These are phyloP conservation scores for Caradrina kadenii DNA, from an alignment of 2,888 invertebrate genomes.

Conservation along the genomic window DNA sequence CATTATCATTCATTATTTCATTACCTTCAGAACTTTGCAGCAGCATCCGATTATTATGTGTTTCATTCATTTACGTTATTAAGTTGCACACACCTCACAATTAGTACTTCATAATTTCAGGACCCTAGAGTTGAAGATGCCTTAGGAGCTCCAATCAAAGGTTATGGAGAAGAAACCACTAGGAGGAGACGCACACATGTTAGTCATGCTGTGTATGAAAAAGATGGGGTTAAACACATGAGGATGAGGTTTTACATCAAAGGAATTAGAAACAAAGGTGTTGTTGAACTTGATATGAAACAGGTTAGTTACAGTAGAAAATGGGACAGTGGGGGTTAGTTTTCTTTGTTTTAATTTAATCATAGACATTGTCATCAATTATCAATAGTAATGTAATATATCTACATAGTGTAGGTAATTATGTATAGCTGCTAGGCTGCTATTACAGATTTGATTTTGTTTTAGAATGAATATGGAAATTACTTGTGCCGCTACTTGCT, in stretches of 20 bases:
- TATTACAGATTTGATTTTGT: slow-evolving; percentile 4
- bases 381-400: too few species aligned
- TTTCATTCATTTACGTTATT: neutral
- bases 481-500: slow-evolving; percentile 96
- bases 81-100: too few species aligned
- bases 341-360: too few species aligned
- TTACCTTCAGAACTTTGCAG: neutral
- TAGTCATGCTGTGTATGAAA: slow-evolving; percentile 94
- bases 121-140: slow-evolving; percentile 94
- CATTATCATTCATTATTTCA: neutral
- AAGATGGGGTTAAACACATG: slow-evolving; percentile 94
- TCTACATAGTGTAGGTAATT: neutral
- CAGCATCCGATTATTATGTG: neutral
- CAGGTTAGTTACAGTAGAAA: slow-evolving; percentile 89
- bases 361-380: too few species aligned
- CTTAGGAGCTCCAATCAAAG: slow-evolving; percentile 97
- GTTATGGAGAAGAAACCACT: slow-evolving; percentile 96
- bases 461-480: slow-evolving; percentile 93
- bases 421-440: neutral
- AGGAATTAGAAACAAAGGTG: slow-evolving; percentile 95
- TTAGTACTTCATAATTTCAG: slow-evolving; percentile 69
- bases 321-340: neutral
- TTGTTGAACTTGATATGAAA: slow-evolving; percentile 96
- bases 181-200: slow-evolving; percentile 96
- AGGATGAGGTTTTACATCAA: slow-evolving; percentile 97